phyloP scores from a whole-genome alignment of 2,113 vertebrate species.

The Ammodytes dubius region DNA sequence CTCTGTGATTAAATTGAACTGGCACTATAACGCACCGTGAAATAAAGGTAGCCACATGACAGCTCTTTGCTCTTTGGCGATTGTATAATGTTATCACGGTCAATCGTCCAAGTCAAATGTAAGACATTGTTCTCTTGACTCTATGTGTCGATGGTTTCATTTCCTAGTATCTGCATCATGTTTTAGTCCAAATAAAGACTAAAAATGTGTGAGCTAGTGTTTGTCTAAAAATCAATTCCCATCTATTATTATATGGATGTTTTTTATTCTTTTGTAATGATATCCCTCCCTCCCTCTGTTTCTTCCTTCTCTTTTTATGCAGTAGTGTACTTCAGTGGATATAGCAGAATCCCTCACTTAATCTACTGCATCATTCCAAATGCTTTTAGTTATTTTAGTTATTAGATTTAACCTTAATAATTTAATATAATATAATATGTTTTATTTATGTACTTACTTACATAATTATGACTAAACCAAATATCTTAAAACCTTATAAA shows the following conservation, averaged over 20 bases:
- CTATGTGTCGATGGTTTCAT: background rate
- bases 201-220: background rate
- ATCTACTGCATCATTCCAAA: background rate
- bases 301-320: background rate
- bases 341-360: background rate
- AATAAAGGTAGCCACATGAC: conserved; percentile 68
- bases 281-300: background rate
- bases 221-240: background rate
- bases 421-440: background rate
- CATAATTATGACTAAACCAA: background rate
- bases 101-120: conserved; percentile 3
- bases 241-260: background rate
- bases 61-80: conserved; percentile 35
- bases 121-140: background rate
- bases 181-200: conserved; percentile 11
- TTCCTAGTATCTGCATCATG: background rate
- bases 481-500: background rate
- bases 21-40: conserved; percentile 64
- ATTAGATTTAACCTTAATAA: background rate
- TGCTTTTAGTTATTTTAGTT: background rate
- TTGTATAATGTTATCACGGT: conserved; percentile 33
- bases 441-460: too few species aligned
- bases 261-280: background rate
- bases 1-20: conserved; percentile 70
- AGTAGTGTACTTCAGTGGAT: background rate